Evolutionary conservation across 2,888 invertebrate species (phyloP).

Genomic region (Bugulina stolonifera): DNA sequence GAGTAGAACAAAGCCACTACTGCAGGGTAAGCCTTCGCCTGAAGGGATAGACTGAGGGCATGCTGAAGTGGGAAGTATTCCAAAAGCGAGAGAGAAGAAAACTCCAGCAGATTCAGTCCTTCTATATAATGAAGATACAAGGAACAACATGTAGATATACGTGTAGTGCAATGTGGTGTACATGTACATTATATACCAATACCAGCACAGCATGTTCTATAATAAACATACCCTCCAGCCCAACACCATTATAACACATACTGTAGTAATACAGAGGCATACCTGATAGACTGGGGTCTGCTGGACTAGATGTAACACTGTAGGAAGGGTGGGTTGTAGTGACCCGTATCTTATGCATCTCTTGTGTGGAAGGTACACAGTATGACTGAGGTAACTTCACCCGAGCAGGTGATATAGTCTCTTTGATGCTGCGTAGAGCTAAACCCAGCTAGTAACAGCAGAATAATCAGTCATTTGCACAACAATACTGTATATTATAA

Average conservation of each 20-base stretch:
- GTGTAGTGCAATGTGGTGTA: too few species aligned
- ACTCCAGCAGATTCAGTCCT: neutral
- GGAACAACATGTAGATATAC: too few species aligned
- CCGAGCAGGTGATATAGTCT: neutral
- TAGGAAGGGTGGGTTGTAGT: too few species aligned
- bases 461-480: too few species aligned
- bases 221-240: too few species aligned
- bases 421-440: neutral
- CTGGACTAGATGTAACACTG: too few species aligned
- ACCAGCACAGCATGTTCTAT: too few species aligned
- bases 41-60: neutral
- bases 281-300: too few species aligned
- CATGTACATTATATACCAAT: too few species aligned
- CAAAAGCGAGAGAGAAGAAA: neutral
- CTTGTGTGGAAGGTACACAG: neutral
- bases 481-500: too few species aligned
- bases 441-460: constrained; percentile 1
- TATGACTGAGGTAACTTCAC: neutral
- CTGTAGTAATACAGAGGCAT: too few species aligned
- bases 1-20: constrained; percentile 1
- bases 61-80: constrained; percentile 14
- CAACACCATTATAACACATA: too few species aligned
- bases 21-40: neutral
- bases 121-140: neutral
- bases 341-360: neutral